Evolutionary conservation across 2,113 vertebrate species (phyloP).

Genomic region (Anguilla rostrata): DNA sequence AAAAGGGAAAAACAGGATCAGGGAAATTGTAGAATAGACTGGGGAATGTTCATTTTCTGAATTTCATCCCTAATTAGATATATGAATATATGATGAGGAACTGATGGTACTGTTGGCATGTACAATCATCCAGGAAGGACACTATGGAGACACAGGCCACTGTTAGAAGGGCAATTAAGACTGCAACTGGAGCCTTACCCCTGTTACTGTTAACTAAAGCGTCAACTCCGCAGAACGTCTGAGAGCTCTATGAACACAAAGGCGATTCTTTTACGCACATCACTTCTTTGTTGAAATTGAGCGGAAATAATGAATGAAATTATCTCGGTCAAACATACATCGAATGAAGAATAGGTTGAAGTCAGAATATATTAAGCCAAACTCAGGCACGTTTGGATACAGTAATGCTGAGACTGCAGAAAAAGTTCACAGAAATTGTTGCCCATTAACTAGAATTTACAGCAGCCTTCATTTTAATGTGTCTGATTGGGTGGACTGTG

Average conservation of each 20-base stretch:
- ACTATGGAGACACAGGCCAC: neutral
- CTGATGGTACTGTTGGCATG: neutral
- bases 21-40: neutral
- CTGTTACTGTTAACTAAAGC: neutral
- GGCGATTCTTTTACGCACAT: neutral
- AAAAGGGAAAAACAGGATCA: neutral
- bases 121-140: neutral
- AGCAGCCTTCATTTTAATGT: neutral
- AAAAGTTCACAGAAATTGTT: neutral
- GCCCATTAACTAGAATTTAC: neutral
- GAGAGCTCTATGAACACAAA: neutral
- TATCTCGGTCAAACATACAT: slow-evolving; percentile 2
- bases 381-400: neutral
- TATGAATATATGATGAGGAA: neutral
- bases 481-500: neutral
- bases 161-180: neutral
- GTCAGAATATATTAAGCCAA: slow-evolving; percentile 2
- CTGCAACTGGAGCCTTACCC: neutral
- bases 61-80: neutral
- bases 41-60: neutral
- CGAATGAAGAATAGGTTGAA: neutral
- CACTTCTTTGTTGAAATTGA: neutral
- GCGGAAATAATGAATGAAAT: neutral
- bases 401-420: neutral
- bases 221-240: neutral